Conservation (phyloP, 2,113 vertebrate genomes). For the Atlantisia rogersi region DNA sequence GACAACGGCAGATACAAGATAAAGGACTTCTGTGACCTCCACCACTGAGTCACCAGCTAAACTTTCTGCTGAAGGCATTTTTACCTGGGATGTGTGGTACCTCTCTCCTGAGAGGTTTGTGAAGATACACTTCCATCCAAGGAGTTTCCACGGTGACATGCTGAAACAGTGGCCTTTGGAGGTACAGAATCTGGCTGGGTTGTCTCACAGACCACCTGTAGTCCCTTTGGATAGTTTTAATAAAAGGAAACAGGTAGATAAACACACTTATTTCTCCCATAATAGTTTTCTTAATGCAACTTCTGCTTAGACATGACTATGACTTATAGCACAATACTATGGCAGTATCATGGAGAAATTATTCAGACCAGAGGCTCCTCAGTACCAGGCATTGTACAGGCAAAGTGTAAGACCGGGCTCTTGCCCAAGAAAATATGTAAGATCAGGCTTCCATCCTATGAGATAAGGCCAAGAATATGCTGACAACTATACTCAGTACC, state of each 20-base stretch:
- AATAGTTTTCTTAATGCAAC: background rate
- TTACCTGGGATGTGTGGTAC: constrained; percentile 89
- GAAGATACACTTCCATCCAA: constrained; percentile 90
- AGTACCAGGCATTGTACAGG: background rate
- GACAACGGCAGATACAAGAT: background rate
- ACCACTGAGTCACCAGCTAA: background rate
- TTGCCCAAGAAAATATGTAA: background rate
- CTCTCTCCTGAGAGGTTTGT: constrained; percentile 83
- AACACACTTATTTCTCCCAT: background rate
- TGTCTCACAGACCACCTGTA: constrained; percentile 93
- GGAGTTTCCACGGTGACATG: constrained; percentile 92
- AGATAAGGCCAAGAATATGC: background rate
- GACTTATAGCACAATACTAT: background rate
- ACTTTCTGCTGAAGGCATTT: background rate
- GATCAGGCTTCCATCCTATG: background rate
- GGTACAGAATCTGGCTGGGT: constrained; percentile 83
- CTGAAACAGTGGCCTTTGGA: constrained; percentile 81
- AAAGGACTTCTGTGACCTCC: background rate
- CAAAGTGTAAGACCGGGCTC: background rate
- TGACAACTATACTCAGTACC: background rate
- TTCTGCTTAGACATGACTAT: background rate
- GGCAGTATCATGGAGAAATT: background rate
- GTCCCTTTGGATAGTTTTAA: constrained; percentile 75
- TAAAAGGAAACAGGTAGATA: background rate
- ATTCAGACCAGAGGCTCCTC: background rate